A percentile compares a stretch with the other conserved stretches of the same genome.
Conservation (phyloP, 2,888 invertebrate species). For the Phrixothrix hirtus region DNA sequence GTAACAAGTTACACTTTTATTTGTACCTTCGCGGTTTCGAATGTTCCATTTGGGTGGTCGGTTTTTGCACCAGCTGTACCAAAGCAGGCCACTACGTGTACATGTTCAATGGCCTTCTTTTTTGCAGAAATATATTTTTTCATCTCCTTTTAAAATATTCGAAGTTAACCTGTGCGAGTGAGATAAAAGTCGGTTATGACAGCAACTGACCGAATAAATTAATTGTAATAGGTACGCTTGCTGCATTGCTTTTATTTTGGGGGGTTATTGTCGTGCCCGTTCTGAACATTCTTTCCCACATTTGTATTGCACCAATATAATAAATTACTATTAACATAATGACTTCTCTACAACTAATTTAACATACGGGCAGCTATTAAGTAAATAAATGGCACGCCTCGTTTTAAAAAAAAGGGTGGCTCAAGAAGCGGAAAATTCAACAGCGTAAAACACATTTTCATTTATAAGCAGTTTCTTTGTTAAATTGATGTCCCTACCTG, state of each 20-base stretch:
- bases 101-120: no score
- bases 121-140: constrained; percentile 6
- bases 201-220: constrained; percentile 7
- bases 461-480: constrained; percentile 30
- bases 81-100: constrained; percentile 17
- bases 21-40: constrained; percentile 35
- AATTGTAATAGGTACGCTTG: constrained; percentile 6
- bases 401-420: constrained; percentile 3
- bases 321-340: constrained; percentile 7
- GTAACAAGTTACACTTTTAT: constrained; percentile 45
- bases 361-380: not conserved
- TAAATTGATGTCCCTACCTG: constrained; percentile 27
- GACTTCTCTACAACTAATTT: not conserved
- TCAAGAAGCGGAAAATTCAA: constrained; percentile 25
- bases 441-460: constrained; percentile 20
- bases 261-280: no score
- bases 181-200: constrained; percentile 5
- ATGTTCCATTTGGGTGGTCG: constrained; percentile 41
- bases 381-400: constrained; percentile 2
- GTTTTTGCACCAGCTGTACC: constrained; percentile 37
- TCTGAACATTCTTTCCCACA: constrained; percentile 18
- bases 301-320: not conserved
- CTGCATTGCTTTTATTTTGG: constrained; percentile 7
- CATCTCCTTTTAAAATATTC: constrained; percentile 1
- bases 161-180: not conserved